Evolutionary conservation across 2,113 vertebrate genomes (phyloP).

Genomic region (Crotalus helleri): DNA sequence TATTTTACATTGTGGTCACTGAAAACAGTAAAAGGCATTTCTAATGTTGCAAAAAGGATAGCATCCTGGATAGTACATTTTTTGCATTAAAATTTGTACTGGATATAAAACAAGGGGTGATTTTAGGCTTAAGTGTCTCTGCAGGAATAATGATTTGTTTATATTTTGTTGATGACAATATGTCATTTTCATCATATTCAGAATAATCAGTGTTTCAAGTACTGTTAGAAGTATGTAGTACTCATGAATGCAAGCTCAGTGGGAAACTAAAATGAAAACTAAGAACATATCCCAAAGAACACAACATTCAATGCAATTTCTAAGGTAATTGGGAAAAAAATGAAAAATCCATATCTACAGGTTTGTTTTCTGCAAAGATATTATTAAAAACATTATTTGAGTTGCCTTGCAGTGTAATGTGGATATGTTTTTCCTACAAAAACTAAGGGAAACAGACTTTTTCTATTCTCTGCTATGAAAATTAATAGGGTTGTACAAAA

Average conservation of each 20-base stretch:
- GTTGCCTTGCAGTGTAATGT: conserved; percentile 8
- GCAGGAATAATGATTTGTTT: conserved; percentile 44
- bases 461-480: neutral
- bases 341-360: conserved; percentile 24
- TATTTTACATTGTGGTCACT: neutral
- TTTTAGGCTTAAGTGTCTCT: conserved; percentile 45
- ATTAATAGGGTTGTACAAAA: neutral
- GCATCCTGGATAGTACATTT: conserved; percentile 2
- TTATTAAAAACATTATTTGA: conserved; percentile 27
- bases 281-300: neutral
- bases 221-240: conserved; percentile 18
- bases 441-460: neutral
- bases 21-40: conserved; percentile 33
- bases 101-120: conserved; percentile 34
- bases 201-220: conserved; percentile 44
- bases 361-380: conserved; percentile 2
- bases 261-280: conserved; percentile 18
- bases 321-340: conserved; percentile 36
- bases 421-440: neutral
- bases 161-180: conserved; percentile 40
- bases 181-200: conserved; percentile 29
- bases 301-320: conserved; percentile 34
- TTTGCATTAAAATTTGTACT: conserved; percentile 32
- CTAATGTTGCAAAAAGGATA: neutral
- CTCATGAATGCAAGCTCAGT: conserved; percentile 16